Evolutionary conservation across 2,113 vertebrate species (phyloP).

Genomic region (Malurus alboscapulatus): DNA sequence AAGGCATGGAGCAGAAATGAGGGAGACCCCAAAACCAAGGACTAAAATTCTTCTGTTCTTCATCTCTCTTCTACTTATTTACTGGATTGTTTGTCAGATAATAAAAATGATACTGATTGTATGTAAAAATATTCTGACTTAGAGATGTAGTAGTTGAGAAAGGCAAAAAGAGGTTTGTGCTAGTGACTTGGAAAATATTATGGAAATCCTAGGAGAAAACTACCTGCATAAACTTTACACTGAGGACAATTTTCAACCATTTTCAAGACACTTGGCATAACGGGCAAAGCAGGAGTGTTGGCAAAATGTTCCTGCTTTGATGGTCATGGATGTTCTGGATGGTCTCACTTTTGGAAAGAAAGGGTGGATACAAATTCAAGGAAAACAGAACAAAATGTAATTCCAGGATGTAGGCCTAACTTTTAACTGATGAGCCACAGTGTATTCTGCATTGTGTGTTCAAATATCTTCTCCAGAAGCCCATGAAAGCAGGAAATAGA

Average conservation of each 20-base stretch:
- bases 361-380: background rate
- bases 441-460: background rate
- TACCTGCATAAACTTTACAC: background rate
- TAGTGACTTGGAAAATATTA: background rate
- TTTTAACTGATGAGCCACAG: background rate
- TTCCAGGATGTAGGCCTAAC: background rate
- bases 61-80: background rate
- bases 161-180: background rate
- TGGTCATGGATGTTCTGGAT: rapidly evolving
- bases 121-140: background rate
- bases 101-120: background rate
- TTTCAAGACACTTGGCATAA: background rate
- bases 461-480: background rate
- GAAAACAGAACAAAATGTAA: background rate
- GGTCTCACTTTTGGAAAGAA: background rate
- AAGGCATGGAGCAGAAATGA: background rate
- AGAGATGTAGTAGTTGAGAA: background rate
- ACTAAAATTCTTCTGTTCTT: background rate
- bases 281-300: background rate
- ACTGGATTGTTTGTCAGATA: background rate
- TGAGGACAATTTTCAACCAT: background rate
- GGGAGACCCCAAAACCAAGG: background rate
- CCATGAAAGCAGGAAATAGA: background rate
- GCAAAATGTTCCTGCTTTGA: background rate
- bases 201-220: background rate